Conservation (phyloP, 1,140 invertebrate species). For the Sminthurinus signatus region DNA sequence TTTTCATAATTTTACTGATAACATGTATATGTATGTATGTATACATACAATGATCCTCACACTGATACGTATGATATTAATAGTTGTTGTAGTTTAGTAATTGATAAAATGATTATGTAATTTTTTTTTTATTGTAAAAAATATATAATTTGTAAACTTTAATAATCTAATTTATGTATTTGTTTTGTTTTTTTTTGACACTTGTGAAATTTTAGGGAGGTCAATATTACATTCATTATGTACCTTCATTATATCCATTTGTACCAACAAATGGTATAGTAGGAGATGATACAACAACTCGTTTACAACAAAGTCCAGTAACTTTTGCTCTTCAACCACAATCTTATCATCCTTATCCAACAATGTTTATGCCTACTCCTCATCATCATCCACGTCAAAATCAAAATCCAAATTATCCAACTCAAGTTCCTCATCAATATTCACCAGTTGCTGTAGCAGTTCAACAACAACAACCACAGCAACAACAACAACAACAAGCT, state of each 20-base stretch:
- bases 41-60: too few relatives aligned
- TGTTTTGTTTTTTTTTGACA: too few relatives aligned
- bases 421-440: not conserved
- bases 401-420: not conserved
- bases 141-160: too few relatives aligned
- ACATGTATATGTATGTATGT: too few relatives aligned
- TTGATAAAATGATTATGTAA: too few relatives aligned
- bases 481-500: constrained; percentile 7
- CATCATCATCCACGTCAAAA: constrained; percentile 1
- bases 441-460: not conserved
- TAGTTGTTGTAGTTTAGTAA: too few relatives aligned
- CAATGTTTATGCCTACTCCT: not conserved
- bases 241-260: constrained; percentile 11
- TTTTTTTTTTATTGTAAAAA: too few relatives aligned
- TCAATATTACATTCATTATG: constrained; percentile 9
- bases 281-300: not conserved
- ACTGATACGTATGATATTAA: too few relatives aligned
- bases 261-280: not conserved
- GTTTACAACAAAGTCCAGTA: constrained; percentile 2
- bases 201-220: too few relatives aligned
- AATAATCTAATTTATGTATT: too few relatives aligned
- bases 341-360: not conserved
- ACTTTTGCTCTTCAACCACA: not conserved
- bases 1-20: too few relatives aligned
- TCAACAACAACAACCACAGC: constrained; percentile 16